Conservation (phyloP, 2,888 invertebrate species). For the Darwinula stevensoni region DNA sequence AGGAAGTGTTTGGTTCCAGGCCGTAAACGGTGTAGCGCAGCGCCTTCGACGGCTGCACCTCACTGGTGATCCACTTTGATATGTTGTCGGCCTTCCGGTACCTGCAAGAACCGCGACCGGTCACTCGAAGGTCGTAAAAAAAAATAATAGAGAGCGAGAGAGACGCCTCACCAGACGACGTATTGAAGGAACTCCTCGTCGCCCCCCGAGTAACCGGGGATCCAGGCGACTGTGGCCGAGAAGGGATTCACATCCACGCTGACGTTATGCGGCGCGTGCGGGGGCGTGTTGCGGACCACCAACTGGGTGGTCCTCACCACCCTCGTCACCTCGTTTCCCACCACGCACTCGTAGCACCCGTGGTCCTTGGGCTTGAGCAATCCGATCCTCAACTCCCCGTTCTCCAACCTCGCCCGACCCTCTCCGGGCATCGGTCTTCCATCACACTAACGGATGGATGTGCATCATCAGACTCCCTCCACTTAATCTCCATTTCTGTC, state of each 20-base stretch:
- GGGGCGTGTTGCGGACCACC: conserved; percentile 76
- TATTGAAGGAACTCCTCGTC: conserved; percentile 56
- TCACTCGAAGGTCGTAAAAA: too few relatives aligned
- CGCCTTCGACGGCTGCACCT: conserved; percentile 69
- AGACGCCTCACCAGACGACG: conserved; percentile 39
- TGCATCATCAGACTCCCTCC: too few relatives aligned
- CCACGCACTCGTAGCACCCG: conserved; percentile 83
- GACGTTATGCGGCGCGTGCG: conserved; percentile 87
- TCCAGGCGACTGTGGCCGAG: conserved; percentile 65
- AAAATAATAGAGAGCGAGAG: too few relatives aligned
- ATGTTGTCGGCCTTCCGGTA: conserved; percentile 40
- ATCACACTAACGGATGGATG: conserved; percentile 27
- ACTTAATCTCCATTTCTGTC: too few relatives aligned
- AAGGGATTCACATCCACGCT: conserved; percentile 65
- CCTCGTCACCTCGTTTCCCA: conserved; percentile 28
- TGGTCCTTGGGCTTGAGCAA: conserved; percentile 61
- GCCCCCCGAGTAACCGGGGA: conserved; percentile 80
- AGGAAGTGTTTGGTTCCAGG: conserved; percentile 59
- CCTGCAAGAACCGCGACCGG: conserved; percentile 16
- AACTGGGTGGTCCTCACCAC: conserved; percentile 19
- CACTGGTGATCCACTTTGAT: conserved; percentile 71
- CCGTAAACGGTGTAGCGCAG: conserved; percentile 71
- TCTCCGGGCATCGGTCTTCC: conserved; percentile 51
- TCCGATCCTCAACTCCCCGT: conserved; percentile 73
- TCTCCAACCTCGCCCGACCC: conserved; percentile 39